Conservation (phyloP, 2,797 vertebrate genomes). For the Podargus strigoides region DNA sequence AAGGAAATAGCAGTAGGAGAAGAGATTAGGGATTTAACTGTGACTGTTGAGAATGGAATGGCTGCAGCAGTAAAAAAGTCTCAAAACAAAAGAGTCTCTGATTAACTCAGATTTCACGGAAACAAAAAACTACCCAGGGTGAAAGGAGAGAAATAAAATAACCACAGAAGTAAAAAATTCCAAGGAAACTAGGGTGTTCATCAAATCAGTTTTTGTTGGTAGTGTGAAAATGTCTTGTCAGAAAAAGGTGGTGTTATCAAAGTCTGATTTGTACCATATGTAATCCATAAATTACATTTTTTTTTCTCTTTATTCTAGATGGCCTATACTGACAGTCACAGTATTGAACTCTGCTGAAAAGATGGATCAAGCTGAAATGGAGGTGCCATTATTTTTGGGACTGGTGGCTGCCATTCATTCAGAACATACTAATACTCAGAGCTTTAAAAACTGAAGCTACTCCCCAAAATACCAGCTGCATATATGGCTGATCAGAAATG, state of each 20-base stretch:
- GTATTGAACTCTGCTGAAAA: not conserved
- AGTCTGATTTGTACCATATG: not conserved
- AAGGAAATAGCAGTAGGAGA: not conserved
- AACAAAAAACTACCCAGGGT: not conserved
- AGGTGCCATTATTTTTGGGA: not conserved
- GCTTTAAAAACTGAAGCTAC: not conserved
- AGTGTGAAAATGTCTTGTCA: not conserved
- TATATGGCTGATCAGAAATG: not conserved
- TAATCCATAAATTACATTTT: not conserved
- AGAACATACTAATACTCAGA: not conserved
- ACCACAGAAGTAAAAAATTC: not conserved
- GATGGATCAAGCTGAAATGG: not conserved
- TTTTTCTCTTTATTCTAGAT: not conserved
- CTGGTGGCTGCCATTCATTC: not conserved
- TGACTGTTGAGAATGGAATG: not conserved
- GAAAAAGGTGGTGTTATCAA: not conserved
- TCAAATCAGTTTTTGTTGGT: not conserved
- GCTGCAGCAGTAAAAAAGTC: not conserved
- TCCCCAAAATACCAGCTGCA: not conserved
- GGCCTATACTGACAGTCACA: not conserved
- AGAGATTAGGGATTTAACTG: not conserved
- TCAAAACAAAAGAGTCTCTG: not conserved
- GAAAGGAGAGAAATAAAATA: not conserved
- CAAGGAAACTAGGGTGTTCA: not conserved
- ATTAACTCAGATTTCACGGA: not conserved